phyloP scores from a whole-genome alignment of 2,888 invertebrate genomes.

The Meteorus cinctellus region DNA sequence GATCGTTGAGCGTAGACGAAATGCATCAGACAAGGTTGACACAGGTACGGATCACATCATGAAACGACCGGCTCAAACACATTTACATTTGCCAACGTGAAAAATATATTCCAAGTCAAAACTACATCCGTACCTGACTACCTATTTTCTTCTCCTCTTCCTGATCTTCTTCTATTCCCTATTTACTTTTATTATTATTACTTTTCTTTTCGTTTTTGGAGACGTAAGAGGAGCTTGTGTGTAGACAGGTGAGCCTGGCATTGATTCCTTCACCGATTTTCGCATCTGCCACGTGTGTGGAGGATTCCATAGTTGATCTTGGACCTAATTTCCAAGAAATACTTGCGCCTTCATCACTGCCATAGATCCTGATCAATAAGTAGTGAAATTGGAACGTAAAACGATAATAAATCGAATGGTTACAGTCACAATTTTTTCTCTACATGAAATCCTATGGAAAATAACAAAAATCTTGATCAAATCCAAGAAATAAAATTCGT shows the following conservation, averaged over 20 bases:
- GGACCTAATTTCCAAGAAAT: slow-evolving; percentile 65
- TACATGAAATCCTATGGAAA: too few species aligned
- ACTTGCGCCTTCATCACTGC: slow-evolving; percentile 51
- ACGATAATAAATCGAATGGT: too few species aligned
- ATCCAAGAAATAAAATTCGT: too few species aligned
- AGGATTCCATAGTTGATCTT: slow-evolving; percentile 59
- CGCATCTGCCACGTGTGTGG: slow-evolving; percentile 66
- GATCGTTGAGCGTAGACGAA: slow-evolving; percentile 9
- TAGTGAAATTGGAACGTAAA: too few species aligned
- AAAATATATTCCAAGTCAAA: slow-evolving; percentile 12
- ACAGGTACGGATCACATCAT: slow-evolving; percentile 58
- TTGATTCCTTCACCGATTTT: slow-evolving; percentile 68
- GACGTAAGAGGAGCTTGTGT: slow-evolving; percentile 50
- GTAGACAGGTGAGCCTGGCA: slow-evolving; percentile 68
- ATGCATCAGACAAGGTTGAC: slow-evolving; percentile 64
- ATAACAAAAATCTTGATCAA: too few species aligned
- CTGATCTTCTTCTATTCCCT: background rate
- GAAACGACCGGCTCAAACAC: background rate
- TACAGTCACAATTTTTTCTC: too few species aligned
- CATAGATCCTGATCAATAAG: background rate
- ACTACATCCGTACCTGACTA: slow-evolving; percentile 44
- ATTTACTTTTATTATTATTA: background rate
- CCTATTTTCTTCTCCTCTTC: background rate
- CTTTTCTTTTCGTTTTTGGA: slow-evolving; percentile 46
- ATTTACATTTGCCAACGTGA: background rate